A percentile compares a stretch with the other conserved stretches of the same genome.
Conservation (phyloP, 2,888 invertebrate genomes). For the Choreutis nemorana region DNA sequence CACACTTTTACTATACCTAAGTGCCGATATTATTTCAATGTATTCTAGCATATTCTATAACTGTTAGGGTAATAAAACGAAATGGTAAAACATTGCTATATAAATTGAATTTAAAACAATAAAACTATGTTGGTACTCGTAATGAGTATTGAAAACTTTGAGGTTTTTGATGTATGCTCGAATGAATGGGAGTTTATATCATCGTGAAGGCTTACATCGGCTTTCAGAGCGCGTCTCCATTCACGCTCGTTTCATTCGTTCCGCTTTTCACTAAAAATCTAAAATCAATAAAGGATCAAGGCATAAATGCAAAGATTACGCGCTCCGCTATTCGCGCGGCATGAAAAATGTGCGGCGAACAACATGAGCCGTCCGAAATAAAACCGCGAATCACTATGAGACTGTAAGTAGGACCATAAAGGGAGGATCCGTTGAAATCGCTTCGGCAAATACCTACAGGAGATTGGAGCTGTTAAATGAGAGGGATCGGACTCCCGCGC, state of each 20-base stretch:
- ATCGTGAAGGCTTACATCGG: conserved; percentile 55
- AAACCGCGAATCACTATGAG: conserved; percentile 66
- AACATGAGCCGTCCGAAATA: conserved; percentile 58
- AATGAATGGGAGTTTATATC: conserved; percentile 59
- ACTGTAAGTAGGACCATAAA: conserved; percentile 61
- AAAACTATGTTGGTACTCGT: conserved; percentile 17
- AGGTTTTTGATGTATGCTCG: conserved; percentile 40
- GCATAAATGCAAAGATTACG: conserved; percentile 65
- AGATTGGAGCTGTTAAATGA: conserved; percentile 63
- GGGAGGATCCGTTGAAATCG: conserved; percentile 58
- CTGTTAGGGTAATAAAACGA: too few relatives aligned
- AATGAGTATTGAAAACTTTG: conserved; percentile 24
- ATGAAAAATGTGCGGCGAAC: conserved; percentile 61
- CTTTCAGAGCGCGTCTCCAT: conserved; percentile 60
- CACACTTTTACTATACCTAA: too few relatives aligned
- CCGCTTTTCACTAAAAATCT: conserved; percentile 64
- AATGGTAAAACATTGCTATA: too few relatives aligned
- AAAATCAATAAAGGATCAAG: conserved; percentile 66
- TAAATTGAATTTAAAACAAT: too few relatives aligned
- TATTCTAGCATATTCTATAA: too few relatives aligned
- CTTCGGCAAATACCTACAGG: conserved; percentile 66
- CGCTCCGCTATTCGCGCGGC: conserved; percentile 49
- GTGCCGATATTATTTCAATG: too few relatives aligned
- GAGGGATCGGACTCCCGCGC: conserved; percentile 51
- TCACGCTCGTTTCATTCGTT: conserved; percentile 60